phyloP scores from a whole-genome alignment of 1,140 invertebrate genomes.

The Drosophila virilis region DNA sequence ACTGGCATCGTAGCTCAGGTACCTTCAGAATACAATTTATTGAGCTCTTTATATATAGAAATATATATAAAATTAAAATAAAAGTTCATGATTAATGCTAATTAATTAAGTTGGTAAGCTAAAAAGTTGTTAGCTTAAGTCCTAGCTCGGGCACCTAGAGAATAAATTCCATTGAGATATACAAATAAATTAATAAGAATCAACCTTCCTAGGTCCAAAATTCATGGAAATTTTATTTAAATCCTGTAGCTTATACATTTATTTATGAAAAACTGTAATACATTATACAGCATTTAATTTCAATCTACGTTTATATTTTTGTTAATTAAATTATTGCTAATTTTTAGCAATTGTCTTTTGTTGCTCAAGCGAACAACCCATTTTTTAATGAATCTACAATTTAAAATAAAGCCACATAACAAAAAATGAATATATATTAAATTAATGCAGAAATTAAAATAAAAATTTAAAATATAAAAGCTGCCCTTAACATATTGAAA shows the following conservation, averaged over 20 bases:
- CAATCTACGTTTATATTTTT: background rate
- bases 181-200: no score
- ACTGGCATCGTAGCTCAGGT: background rate
- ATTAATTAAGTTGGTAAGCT: no score
- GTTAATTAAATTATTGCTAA: background rate
- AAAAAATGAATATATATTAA: conserved; percentile 4
- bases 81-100: no score
- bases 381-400: conserved; percentile 50
- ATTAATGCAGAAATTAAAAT: conserved; percentile 5
- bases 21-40: background rate
- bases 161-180: no score
- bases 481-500: conserved; percentile 47
- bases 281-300: no score
- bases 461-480: conserved; percentile 1
- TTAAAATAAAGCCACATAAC: conserved; percentile 17
- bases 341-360: background rate
- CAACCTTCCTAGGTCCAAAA: no score
- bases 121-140: no score
- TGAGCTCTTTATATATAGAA: background rate
- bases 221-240: no score
- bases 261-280: no score
- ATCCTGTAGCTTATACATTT: no score
- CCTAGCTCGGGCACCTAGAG: no score
- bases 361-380: background rate
- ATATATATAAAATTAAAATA: no score